Evolutionary conservation across 2,888 invertebrate genomes (phyloP), one percentile per base, ranked within the genome.

Genomic region (Trisateles emortualis): DNA sequence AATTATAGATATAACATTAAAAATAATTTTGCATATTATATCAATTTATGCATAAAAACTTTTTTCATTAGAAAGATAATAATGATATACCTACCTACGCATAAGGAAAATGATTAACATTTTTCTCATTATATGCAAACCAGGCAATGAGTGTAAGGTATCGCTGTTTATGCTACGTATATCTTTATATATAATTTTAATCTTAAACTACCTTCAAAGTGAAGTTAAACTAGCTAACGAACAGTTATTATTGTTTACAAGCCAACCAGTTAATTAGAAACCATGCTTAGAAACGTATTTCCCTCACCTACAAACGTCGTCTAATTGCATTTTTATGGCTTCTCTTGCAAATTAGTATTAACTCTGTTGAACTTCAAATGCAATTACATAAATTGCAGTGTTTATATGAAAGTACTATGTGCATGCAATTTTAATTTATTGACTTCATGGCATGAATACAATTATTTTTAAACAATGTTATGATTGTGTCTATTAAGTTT

Each of bases 251-350:
- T 69, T 64, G 48, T 54, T 57, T 60, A 65, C 32, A 32, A 55
- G 49, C 59, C 51, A 55, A 52, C 41, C 44, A 30, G 46, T 52
- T 64, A 62, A 68, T 70, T 59, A 58, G 42, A 58, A 52, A 8
- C 38, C 17, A 38, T 49, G 47, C 55, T 63, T 51, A 57, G 49
- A 48, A 47, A 32, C 16, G 24, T 19, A 19, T 33, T 53, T 57
- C 35, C 62, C 44, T 42, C 19, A 51, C 52, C 30, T 36, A 39
- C 63, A 51, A 68, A 52, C 19, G 51, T 36, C 13, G 40, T 50
- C 50, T 64, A 58, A 65, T 71, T 69, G 53, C 54, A 60, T 55
- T 64, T 74, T 67, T 74, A 74, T 61, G 64, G 64, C 56, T 72
- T 58, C 44, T 56, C 42, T 29, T 52, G 53, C 47, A 61, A 74